phyloP scores from a whole-genome alignment of 2,888 invertebrate genomes.

The Plagiodera versicolora region DNA sequence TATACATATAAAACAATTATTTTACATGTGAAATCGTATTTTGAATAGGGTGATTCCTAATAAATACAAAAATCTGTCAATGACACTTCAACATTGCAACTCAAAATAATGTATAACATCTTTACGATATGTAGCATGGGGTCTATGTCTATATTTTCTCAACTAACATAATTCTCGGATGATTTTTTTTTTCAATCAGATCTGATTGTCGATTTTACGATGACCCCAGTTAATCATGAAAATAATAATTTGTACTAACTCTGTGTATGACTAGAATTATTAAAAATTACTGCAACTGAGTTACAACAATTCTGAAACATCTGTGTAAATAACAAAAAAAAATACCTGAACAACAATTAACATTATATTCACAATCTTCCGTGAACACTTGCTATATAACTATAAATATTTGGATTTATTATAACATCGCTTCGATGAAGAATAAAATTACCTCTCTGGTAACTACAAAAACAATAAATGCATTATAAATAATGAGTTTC shows the following conservation, averaged over 20 bases:
- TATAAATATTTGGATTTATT: too few species aligned
- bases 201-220: slow-evolving; percentile 6
- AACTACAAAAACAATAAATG: background rate
- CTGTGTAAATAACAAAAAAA: too few species aligned
- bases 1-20: background rate
- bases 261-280: background rate
- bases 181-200: background rate
- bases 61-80: too few species aligned
- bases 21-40: background rate
- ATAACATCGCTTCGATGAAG: too few species aligned
- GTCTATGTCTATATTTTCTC: background rate
- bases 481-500: background rate
- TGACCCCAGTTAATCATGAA: background rate
- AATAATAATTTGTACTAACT: background rate
- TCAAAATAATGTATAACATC: background rate
- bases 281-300: background rate
- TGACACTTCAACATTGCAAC: background rate
- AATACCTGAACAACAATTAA: background rate
- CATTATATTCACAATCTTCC: background rate
- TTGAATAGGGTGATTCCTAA: background rate
- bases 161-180: background rate
- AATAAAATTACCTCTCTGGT: too few species aligned
- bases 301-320: too few species aligned
- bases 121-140: background rate
- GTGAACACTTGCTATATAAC: too few species aligned